Conservation (phyloP, 1,140 invertebrate genomes). For the Diorhabda carinulata region DNA sequence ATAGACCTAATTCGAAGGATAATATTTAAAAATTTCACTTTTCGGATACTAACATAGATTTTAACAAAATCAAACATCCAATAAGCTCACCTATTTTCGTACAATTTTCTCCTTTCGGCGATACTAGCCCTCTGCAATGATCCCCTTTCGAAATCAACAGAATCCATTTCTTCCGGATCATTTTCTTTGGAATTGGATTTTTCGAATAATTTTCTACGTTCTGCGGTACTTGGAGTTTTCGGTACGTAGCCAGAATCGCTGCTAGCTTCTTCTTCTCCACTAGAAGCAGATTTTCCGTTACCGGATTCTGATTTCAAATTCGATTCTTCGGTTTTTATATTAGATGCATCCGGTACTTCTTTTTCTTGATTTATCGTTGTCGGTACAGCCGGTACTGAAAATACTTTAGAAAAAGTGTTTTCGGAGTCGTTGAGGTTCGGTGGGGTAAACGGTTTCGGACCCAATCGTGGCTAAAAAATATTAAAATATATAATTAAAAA, state of each 20-base stretch:
- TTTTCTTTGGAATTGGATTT: slow-evolving; percentile 43
- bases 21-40: not conserved
- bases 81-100: slow-evolving; percentile 60
- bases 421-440: slow-evolving; percentile 67
- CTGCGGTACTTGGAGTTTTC: slow-evolving; percentile 71
- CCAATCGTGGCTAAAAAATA: slow-evolving; percentile 65
- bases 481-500: too few relatives aligned
- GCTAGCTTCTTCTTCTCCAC: slow-evolving; percentile 58
- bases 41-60: slow-evolving; percentile 20
- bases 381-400: slow-evolving; percentile 69
- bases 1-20: slow-evolving; percentile 29
- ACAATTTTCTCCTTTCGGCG: slow-evolving; percentile 70
- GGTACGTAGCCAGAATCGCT: slow-evolving; percentile 49
- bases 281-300: slow-evolving; percentile 60
- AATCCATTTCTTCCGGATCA: slow-evolving; percentile 47
- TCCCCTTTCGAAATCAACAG: slow-evolving; percentile 52
- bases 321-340: slow-evolving; percentile 11
- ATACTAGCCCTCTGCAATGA: slow-evolving; percentile 64
- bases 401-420: slow-evolving; percentile 70
- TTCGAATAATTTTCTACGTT: slow-evolving; percentile 67
- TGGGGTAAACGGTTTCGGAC: slow-evolving; percentile 77
- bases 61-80: slow-evolving; percentile 13
- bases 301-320: slow-evolving; percentile 32
- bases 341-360: not conserved
- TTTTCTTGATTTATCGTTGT: slow-evolving; percentile 19